Base-by-base conservation (phyloP, 2,797 vertebrate species). In the Benthosema pterotum region DNA sequence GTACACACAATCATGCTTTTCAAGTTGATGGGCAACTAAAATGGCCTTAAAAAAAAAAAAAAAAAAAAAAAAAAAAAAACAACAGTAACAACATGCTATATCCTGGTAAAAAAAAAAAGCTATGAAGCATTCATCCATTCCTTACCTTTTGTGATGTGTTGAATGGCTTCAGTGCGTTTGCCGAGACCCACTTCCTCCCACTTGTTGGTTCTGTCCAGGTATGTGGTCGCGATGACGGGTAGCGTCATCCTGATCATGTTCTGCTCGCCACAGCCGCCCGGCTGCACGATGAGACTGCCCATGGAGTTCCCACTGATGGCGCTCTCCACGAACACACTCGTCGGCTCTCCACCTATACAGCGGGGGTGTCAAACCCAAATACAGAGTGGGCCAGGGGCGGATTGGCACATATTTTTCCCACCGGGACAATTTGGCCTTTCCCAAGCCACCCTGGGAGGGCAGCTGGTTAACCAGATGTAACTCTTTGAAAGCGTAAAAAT, bases 191-290 rank as follows among this genome's bases (percentile, higher is more conserved):
- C 38, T 54, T 0, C 59, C 2, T 95, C 93, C 97, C 96, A 98
- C 48, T 98, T 94, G 0, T 72, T 63, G 0, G 93, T 96, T 49
- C 14, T 80, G 71, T 98, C 97, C 80, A 99, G 80, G 85, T 95
- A 98, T 11, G 74, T 86, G 6, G 93, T 84, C 0, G 95, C 95
- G 3, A 96, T 98, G 62, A 96, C 67, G 0, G 95, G 90, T 13
- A 95, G 84, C 0, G 95, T 97, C 92, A 94, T 85, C 11, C 5
- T 0, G 0, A 93, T 90, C 95, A 97, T 95, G 80, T 91, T 97
- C 79, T 95, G 91, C 72, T 98, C 97, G 8, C 96, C 96, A 0
- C 89, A 92, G 2, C 97, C 96, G 0, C 9, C 0, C 0, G 96
- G 97, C 0, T 91, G 90, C 7, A 38, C 5, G 0, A 98, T 95